A percentile compares a stretch with the other conserved stretches of the same genome.
Evolutionary conservation across 1,140 invertebrate genomes (phyloP).

Genomic region (Hestina assimilis): DNA sequence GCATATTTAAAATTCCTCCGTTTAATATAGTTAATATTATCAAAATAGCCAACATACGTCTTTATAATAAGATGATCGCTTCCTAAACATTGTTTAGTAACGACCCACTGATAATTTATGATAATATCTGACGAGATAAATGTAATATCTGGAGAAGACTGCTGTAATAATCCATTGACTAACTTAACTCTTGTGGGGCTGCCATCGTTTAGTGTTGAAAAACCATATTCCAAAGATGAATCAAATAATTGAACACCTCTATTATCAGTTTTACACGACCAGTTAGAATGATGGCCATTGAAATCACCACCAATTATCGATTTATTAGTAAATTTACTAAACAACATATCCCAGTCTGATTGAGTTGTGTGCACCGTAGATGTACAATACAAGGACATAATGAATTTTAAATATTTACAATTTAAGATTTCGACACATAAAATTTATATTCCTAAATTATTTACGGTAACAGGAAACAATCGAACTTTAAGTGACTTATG

Average conservation of each 20-base stretch:
- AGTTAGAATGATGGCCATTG: neutral
- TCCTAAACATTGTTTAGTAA: conserved; percentile 1
- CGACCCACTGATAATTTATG: conserved; percentile 20
- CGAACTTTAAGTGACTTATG: neutral
- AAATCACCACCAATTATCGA: neutral
- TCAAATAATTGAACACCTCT: neutral
- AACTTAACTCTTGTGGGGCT: neutral
- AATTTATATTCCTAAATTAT: neutral
- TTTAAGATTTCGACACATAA: neutral
- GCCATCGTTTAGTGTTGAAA: neutral
- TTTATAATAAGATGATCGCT: neutral
- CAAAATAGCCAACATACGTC: neutral
- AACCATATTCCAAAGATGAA: neutral
- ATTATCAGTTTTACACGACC: neutral
- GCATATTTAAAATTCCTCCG: conserved; percentile 25
- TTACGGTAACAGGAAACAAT: neutral
- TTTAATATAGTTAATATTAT: neutral
- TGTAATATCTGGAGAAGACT: neutral
- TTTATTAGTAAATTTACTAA: neutral
- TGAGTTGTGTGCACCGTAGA: neutral
- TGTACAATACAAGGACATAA: neutral
- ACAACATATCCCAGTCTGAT: neutral
- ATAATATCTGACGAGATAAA: conserved; percentile 20
- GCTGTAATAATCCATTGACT: neutral
- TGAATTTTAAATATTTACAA: neutral